Evolutionary conservation across 2,888 invertebrate species (phyloP).

Genomic region (Julus scandinavius): DNA sequence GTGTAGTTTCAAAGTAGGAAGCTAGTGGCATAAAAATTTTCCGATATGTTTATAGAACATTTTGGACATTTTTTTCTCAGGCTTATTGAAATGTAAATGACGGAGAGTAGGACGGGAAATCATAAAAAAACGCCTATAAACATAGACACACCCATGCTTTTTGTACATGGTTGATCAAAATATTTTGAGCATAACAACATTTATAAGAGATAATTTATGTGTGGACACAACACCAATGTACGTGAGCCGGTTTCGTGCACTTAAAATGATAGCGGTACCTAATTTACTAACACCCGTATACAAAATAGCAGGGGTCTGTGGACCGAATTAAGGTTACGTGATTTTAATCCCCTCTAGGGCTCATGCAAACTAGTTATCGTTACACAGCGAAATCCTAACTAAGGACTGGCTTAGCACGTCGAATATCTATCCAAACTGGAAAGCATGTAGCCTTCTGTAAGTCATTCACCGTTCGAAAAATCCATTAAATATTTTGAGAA

Average conservation of each 20-base stretch:
- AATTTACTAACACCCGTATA: slow-evolving; percentile 10
- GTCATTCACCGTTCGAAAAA: not conserved
- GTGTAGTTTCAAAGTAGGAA: not conserved
- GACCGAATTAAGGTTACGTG: slow-evolving; percentile 45
- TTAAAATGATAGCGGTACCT: slow-evolving; percentile 36
- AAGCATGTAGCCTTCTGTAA: not conserved
- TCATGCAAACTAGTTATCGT: slow-evolving; percentile 12
- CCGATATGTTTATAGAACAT: not conserved
- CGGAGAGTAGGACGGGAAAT: slow-evolving; percentile 20
- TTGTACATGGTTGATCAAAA: slow-evolving; percentile 34
- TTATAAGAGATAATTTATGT: slow-evolving; percentile 37
- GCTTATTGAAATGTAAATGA: slow-evolving; percentile 10
- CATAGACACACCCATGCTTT: slow-evolving; percentile 25
- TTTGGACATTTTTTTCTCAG: not conserved
- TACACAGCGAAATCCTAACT: not conserved
- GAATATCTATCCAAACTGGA: not conserved
- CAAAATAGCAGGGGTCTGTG: slow-evolving; percentile 45
- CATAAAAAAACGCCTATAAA: slow-evolving; percentile 31
- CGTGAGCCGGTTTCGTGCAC: slow-evolving; percentile 15
- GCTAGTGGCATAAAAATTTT: not conserved
- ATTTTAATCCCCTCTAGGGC: slow-evolving; percentile 27
- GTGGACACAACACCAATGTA: slow-evolving; percentile 7
- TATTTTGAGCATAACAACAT: not conserved
- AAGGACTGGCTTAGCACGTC: not conserved
- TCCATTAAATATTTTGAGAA: too few relatives aligned